Evolutionary conservation across 1,140 invertebrate genomes (phyloP), one percentile per base, ranked within the genome.

Genomic region (Orussus abietinus): DNA sequence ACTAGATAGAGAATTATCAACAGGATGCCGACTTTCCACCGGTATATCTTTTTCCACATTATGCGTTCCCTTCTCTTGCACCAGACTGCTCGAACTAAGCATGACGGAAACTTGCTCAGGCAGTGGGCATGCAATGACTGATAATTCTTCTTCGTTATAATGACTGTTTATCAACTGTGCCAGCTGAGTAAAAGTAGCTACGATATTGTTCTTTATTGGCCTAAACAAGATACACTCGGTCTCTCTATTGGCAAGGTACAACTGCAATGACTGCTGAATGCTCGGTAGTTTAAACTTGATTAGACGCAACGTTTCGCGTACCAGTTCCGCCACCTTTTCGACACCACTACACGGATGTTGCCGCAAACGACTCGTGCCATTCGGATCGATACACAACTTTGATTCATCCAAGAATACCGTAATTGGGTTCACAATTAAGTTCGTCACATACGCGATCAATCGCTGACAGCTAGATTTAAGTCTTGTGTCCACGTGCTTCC

Each of bases 211-310:
- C 83, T 93, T 87, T 20, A 97, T 88, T 4, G 93, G 94, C 40
- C 92, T 80, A 56, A 96, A 96, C 1, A 98, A 76, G 62, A 97
- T 96, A 54, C 91, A 92, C 66, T 98, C 93, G 0, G 95, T 98
- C 70, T 97, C 94, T 49, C 84, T 82, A 74, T 97, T 98, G n/a
- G 93, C 89, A 11, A 98, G 74, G 70, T 98, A 98, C 0, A 98
- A 75, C 51, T 92, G 85, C 91, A 98, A 93, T 4, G 86, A 88
- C 1, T 85, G 78, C 54, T 95, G 90, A 3, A 97, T 72, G 3
- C 76, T 76, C 0, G 90, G 84, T 15, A 96, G 74, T 49, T 87
- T 85, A 1, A 81, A 76, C 69, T 92, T 92, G 15, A 96, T 85
- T 25, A 81, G 72, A 30, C 84, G 79, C 51, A 85, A 74, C 0